Conservation (phyloP, 2,113 vertebrate species). For the Misgurnus mizolepis region DNA sequence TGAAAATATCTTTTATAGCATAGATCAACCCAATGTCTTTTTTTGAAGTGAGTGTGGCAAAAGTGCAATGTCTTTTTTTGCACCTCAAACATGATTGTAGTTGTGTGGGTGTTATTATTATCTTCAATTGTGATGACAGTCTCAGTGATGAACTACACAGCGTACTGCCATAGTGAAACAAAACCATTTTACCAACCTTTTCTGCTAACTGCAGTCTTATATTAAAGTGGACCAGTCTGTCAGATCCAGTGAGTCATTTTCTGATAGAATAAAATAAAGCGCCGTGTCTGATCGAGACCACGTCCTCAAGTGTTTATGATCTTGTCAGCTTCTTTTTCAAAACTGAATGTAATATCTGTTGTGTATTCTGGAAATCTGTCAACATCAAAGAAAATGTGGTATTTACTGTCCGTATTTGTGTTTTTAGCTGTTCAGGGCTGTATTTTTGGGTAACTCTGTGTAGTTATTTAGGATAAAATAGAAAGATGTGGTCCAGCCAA, state of each 20-base stretch:
- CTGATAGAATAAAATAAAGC: constrained; percentile 30
- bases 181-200: not conserved
- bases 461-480: not conserved
- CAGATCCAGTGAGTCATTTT: constrained; percentile 24
- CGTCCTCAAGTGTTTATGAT: constrained; percentile 25
- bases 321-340: constrained; percentile 26
- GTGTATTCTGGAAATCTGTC: constrained; percentile 16
- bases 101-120: not conserved
- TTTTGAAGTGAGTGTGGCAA: not conserved
- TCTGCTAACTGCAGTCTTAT: constrained; percentile 10
- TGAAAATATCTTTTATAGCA: too few species aligned
- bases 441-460: not conserved
- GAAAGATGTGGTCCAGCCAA: not conserved
- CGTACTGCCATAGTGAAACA: not conserved
- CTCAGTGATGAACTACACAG: not conserved
- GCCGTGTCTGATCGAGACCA: not conserved
- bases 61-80: too few species aligned
- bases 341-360: constrained; percentile 31
- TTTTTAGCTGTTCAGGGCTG: not conserved
- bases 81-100: not conserved
- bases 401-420: constrained; percentile 24
- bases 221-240: constrained; percentile 16
- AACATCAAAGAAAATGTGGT: constrained; percentile 11
- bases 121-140: not conserved
- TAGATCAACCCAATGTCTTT: too few species aligned